Conservation (phyloP, 2,888 invertebrate species). For the Acanthosepion lycidas region DNA sequence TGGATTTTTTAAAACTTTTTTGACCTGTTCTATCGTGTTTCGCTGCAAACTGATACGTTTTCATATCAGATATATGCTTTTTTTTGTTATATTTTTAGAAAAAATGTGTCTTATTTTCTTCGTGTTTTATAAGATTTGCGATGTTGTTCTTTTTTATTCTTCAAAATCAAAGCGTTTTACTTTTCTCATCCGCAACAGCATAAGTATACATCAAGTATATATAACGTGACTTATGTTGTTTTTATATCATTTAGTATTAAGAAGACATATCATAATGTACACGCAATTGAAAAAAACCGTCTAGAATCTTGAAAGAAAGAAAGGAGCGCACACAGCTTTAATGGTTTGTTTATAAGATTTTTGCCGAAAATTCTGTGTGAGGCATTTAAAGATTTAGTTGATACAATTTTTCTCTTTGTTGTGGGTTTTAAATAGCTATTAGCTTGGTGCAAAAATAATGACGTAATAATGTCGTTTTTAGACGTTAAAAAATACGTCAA, state of each 20-base stretch:
- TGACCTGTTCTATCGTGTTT: too few relatives aligned
- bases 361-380: background rate
- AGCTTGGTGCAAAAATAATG: too few relatives aligned
- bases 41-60: too few relatives aligned
- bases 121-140: background rate
- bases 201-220: background rate
- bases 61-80: too few relatives aligned
- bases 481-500: too few relatives aligned
- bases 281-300: background rate
- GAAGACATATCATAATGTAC: background rate
- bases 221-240: background rate
- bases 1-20: too few relatives aligned
- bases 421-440: background rate
- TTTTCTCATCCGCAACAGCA: background rate
- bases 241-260: background rate
- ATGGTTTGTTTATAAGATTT: background rate
- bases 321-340: background rate
- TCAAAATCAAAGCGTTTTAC: background rate
- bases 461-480: too few relatives aligned
- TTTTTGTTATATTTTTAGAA: background rate
- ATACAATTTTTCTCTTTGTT: background rate
- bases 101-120: background rate
- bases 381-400: constrained; percentile 8
- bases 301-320: background rate
- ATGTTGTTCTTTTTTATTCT: background rate